phyloP scores from a whole-genome alignment of 1,140 invertebrate species.

The Magallana angulata region DNA sequence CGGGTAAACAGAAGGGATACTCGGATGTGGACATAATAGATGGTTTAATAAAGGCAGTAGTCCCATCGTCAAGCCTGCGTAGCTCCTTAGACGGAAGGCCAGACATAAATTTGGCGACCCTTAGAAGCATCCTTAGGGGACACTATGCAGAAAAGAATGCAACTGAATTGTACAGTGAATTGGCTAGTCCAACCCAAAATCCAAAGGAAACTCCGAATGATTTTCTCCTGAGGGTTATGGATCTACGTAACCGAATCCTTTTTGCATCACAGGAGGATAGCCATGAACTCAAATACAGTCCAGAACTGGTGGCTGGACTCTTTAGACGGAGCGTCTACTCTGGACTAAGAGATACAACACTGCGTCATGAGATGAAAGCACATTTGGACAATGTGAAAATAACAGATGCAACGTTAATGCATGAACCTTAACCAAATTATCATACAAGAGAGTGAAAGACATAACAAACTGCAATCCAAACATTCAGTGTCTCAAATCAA shows the following conservation, averaged over 20 bases:
- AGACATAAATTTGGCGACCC: neutral
- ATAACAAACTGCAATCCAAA: neutral
- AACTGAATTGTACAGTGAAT: slow-evolving; percentile 38
- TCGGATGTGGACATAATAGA: too few species aligned
- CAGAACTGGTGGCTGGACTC: neutral
- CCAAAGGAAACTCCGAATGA: slow-evolving; percentile 7
- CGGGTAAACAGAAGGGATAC: too few species aligned
- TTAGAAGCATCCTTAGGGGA: slow-evolving; percentile 19
- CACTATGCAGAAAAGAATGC: slow-evolving; percentile 39
- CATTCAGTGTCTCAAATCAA: too few species aligned
- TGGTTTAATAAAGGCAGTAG: neutral
- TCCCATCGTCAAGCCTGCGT: neutral
- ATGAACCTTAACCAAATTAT: neutral
- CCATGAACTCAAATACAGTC: slow-evolving; percentile 2
- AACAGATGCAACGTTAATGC: neutral
- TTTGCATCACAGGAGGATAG: slow-evolving; percentile 32
- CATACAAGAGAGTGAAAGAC: slow-evolving; percentile 8
- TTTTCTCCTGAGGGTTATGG: slow-evolving; percentile 26
- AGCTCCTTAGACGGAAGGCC: slow-evolving; percentile 18
- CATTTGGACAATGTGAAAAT: neutral
- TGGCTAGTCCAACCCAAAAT: slow-evolving; percentile 7
- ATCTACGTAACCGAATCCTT: neutral
- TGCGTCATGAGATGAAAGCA: slow-evolving; percentile 15
- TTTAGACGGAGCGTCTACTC: slow-evolving; percentile 22
- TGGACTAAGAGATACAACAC: neutral